Conservation (phyloP, 2,113 vertebrate species). For the Theristicus caerulescens region DNA sequence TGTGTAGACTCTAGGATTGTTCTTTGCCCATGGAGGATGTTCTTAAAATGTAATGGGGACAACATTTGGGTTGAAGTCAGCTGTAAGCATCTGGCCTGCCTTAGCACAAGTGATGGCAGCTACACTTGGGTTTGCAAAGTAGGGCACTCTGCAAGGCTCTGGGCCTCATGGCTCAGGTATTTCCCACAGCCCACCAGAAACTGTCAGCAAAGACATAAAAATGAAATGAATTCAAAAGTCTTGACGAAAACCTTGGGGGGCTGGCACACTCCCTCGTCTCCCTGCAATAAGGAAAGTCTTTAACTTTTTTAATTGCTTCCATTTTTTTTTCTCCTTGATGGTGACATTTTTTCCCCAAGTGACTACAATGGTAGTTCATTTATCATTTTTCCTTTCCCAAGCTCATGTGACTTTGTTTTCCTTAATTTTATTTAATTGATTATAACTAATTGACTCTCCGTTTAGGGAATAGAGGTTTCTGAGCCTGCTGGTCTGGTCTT, state of each 20-base stretch:
- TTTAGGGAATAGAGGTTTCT: slow-evolving; percentile 36
- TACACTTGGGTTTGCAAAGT: background rate
- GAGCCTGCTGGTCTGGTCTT: background rate
- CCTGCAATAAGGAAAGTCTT: slow-evolving; percentile 17
- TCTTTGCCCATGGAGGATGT: background rate
- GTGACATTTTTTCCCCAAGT: slow-evolving; percentile 13
- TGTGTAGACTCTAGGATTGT: background rate
- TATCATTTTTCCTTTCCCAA: slow-evolving; percentile 6
- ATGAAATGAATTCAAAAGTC: background rate
- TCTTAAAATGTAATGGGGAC: background rate
- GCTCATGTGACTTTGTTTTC: slow-evolving; percentile 28
- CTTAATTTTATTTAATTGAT: slow-evolving; percentile 69
- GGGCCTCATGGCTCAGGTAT: background rate
- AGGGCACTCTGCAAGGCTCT: background rate
- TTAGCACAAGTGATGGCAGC: background rate
- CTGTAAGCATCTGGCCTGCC: background rate
- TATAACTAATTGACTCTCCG: slow-evolving; percentile 66
- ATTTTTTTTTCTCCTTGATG: slow-evolving; percentile 38
- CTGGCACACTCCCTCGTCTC: background rate
- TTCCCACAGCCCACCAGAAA: background rate
- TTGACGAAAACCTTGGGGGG: background rate
- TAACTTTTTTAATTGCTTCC: slow-evolving; percentile 53
- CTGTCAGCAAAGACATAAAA: background rate
- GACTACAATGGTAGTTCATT: slow-evolving; percentile 9
- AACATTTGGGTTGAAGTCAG: background rate